These are phyloP conservation scores for Leptinotarsa peninsularis DNA, from an alignment of 2,888 invertebrate species.

Conservation along the genomic window DNA sequence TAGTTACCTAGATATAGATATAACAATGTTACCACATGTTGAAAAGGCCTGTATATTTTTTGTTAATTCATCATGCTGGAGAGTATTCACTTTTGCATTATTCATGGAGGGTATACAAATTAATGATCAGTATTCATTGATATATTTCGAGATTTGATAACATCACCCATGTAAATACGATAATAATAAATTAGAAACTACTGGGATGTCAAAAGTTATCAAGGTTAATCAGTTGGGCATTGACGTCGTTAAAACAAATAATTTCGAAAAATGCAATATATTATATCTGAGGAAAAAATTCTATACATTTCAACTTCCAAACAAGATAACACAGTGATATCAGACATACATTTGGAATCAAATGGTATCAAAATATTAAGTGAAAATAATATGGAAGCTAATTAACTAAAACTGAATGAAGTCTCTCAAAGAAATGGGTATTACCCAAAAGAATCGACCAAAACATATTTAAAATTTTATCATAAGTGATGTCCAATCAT, in stretches of 20 bases:
- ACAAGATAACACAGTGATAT: background rate
- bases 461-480: too few species aligned
- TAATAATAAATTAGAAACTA: constrained; percentile 10
- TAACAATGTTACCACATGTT: too few species aligned
- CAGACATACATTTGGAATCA: background rate
- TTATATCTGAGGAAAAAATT: background rate
- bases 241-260: constrained; percentile 11
- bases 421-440: too few species aligned
- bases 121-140: background rate
- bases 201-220: constrained; percentile 13
- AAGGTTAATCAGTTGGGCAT: constrained; percentile 8
- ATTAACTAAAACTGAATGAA: background rate
- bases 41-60: too few species aligned
- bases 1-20: too few species aligned
- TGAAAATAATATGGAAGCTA: background rate
- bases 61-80: too few species aligned
- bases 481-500: too few species aligned
- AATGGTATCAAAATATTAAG: constrained; percentile 4
- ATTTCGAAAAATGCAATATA: constrained; percentile 4
- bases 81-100: background rate
- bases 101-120: background rate
- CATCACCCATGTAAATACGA: background rate
- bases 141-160: background rate
- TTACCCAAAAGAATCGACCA: too few species aligned
- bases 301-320: background rate